These are phyloP conservation scores for Panagrolaimus sp. DNA, from an alignment of 1,140 invertebrate genomes.

Conservation along the genomic window DNA sequence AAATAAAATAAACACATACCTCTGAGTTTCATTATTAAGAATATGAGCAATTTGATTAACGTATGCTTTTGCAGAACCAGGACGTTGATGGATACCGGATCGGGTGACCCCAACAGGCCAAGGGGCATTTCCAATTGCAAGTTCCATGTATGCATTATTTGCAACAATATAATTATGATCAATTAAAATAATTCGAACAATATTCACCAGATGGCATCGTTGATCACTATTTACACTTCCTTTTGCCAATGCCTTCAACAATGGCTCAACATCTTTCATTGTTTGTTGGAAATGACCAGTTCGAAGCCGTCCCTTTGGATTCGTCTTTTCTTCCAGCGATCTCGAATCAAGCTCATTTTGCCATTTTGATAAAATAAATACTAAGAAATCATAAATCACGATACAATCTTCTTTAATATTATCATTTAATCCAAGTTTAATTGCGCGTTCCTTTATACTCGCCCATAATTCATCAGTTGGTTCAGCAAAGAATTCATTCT, in stretches of 20 bases:
- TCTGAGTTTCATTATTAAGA: conserved; percentile 98
- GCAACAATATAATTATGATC: conserved; percentile 61
- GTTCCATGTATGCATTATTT: conserved; percentile 69
- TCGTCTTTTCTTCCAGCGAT: conserved; percentile 75
- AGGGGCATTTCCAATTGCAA: conserved; percentile 97
- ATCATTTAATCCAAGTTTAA: conserved; percentile 23
- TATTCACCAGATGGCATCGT: conserved; percentile 50
- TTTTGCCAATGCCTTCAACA: conserved; percentile 44
- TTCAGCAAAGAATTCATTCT: conserved; percentile 75
- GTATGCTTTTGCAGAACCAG: conserved; percentile 96
- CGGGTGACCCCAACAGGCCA: conserved; percentile 99
- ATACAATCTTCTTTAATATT: conserved; percentile 35
- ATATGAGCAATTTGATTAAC: conserved; percentile 98
- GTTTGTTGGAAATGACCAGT: conserved; percentile 56
- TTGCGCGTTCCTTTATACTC: conserved; percentile 38
- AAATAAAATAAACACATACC: conserved; percentile 67
- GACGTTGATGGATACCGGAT: conserved; percentile 99
- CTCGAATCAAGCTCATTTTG: conserved; percentile 80
- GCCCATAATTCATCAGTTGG: conserved; percentile 39
- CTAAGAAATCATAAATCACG: conserved; percentile 46
- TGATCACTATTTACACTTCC: conserved; percentile 50
- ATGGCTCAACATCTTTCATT: conserved; percentile 46
- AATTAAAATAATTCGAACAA: conserved; percentile 46
- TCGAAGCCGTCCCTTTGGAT: conserved; percentile 67
- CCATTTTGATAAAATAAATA: conserved; percentile 87